Conservation (phyloP, 2,113 vertebrate species). For the Corydoras sp. region DNA sequence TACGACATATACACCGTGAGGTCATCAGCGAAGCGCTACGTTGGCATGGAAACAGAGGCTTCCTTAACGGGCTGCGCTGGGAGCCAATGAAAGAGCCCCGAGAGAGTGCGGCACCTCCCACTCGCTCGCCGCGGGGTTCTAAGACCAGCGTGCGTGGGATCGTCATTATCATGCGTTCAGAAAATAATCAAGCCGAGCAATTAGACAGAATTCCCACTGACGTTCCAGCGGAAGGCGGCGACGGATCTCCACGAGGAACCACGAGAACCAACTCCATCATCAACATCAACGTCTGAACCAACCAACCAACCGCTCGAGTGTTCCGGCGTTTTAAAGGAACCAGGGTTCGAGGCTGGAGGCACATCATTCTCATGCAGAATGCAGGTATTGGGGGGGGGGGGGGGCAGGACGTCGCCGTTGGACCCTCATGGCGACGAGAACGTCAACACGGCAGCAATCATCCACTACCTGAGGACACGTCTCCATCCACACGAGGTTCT, state of each 20-base stretch:
- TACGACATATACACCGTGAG: slow-evolving; percentile 12
- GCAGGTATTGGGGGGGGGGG: background rate
- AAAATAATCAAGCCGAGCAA: slow-evolving; percentile 38
- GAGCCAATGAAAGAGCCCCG: background rate
- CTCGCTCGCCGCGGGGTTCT: slow-evolving; percentile 33
- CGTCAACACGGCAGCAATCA: background rate
- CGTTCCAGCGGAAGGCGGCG: background rate
- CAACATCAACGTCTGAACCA: slow-evolving; percentile 34
- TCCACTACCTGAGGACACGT: too few relatives aligned
- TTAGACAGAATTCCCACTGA: slow-evolving; percentile 28
- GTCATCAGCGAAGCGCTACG: slow-evolving; percentile 23
- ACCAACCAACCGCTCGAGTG: slow-evolving; percentile 28
- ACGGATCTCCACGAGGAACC: background rate
- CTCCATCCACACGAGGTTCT: too few relatives aligned
- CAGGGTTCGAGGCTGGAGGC: background rate
- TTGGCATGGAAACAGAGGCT: slow-evolving; percentile 26
- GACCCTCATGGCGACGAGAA: background rate
- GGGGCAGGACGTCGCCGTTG: too few relatives aligned
- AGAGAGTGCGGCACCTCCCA: slow-evolving; percentile 35
- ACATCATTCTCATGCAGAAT: background rate
- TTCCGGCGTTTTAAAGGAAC: background rate
- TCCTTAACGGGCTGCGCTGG: background rate
- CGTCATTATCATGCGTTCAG: slow-evolving; percentile 38
- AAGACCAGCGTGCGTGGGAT: slow-evolving; percentile 38
- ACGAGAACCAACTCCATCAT: slow-evolving; percentile 17